phyloP scores from a whole-genome alignment of 1,140 invertebrate species.

The Carcinoscorpius rotundicauda region DNA sequence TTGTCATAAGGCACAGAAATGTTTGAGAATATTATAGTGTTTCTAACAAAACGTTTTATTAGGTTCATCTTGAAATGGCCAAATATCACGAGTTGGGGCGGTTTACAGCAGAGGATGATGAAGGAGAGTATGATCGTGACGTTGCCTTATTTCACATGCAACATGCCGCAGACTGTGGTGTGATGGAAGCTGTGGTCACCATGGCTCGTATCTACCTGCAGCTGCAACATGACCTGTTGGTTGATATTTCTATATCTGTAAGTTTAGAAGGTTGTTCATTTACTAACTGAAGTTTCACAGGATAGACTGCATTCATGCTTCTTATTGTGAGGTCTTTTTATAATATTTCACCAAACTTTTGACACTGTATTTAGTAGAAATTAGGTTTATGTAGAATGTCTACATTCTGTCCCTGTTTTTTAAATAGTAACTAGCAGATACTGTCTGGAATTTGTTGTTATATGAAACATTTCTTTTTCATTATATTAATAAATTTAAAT shows the following conservation, averaged over 20 bases:
- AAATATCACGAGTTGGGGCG: slow-evolving; percentile 45
- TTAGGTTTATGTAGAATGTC: neutral
- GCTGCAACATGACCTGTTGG: slow-evolving; percentile 39
- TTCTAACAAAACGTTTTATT: slow-evolving; percentile 7
- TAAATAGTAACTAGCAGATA: too few relatives aligned
- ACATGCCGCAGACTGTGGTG: slow-evolving; percentile 41
- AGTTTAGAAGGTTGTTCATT: neutral
- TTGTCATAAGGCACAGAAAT: too few relatives aligned
- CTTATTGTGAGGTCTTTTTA: too few relatives aligned
- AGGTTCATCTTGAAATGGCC: slow-evolving; percentile 45
- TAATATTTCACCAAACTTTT: too few relatives aligned
- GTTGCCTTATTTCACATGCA: slow-evolving; percentile 43
- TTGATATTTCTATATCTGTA: slow-evolving; percentile 27
- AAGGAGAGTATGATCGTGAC: slow-evolving; percentile 36
- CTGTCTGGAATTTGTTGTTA: too few relatives aligned
- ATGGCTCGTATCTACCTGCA: slow-evolving; percentile 39
- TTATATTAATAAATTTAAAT: too few relatives aligned
- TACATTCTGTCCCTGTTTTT: too few relatives aligned
- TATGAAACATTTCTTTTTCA: too few relatives aligned
- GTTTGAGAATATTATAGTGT: too few relatives aligned
- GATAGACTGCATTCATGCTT: too few relatives aligned
- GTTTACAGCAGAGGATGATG: slow-evolving; percentile 31
- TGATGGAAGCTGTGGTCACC: slow-evolving; percentile 41
- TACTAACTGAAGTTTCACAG: too few relatives aligned
- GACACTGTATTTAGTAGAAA: neutral